These are phyloP conservation scores for Pseudochaenichthys georgianus DNA, from an alignment of 2,797 vertebrate genomes.

Conservation along the genomic window DNA sequence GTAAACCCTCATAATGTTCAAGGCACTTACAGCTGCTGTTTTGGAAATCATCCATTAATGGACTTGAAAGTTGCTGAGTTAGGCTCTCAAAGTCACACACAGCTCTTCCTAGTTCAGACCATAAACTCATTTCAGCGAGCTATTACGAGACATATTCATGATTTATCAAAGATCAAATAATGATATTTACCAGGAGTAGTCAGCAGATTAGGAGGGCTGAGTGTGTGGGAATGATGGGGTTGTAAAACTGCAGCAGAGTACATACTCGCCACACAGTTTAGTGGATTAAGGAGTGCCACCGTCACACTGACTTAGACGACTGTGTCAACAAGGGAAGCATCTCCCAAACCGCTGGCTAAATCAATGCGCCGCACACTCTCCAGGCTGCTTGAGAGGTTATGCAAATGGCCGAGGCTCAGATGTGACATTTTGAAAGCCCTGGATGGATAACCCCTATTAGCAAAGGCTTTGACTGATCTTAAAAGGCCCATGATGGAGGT, in stretches of 20 bases:
- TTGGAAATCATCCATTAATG: constrained; percentile 49
- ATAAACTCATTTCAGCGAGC: constrained; percentile 30
- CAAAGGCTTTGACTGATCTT: constrained; percentile 84
- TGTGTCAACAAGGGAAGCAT: constrained; percentile 84
- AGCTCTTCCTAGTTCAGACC: constrained; percentile 20
- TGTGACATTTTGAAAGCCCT: constrained; percentile 89
- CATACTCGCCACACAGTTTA: constrained; percentile 76
- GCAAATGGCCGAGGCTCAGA: constrained; percentile 82
- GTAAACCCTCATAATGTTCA: constrained; percentile 34
- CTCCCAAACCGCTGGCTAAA: constrained; percentile 81
- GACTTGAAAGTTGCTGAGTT: constrained; percentile 45
- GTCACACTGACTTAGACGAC: constrained; percentile 79
- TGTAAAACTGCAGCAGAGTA: constrained; percentile 74
- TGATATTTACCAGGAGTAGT: constrained; percentile 75
- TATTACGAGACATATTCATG: constrained; percentile 39
- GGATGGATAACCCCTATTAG: constrained; percentile 88
- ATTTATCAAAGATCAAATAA: constrained; percentile 74
- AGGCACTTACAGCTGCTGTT: constrained; percentile 32
- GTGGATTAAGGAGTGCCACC: constrained; percentile 82
- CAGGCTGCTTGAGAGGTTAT: constrained; percentile 84
- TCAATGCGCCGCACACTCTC: constrained; percentile 79
- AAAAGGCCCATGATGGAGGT: constrained; percentile 82
- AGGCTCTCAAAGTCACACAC: constrained; percentile 13
- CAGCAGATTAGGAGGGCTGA: constrained; percentile 64
- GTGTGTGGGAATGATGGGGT: constrained; percentile 64